phyloP scores from a whole-genome alignment of 2,797 vertebrate genomes.

The Nothura maculosa region DNA sequence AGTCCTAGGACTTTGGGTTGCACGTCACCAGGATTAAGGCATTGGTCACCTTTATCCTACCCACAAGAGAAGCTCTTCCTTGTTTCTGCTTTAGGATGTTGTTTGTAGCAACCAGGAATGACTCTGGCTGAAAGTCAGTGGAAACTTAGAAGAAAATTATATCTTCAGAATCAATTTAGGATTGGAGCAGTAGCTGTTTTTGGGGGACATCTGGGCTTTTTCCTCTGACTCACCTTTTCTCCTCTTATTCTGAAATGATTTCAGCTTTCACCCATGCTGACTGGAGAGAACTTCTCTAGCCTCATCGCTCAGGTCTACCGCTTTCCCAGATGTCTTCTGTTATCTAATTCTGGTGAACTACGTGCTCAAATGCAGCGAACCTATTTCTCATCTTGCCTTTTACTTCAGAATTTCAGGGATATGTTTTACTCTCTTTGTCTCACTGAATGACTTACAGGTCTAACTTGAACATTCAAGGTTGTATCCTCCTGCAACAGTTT shows the following conservation, averaged over 20 bases:
- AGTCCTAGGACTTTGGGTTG: neutral
- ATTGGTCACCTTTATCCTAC: neutral
- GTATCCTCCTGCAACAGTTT: neutral
- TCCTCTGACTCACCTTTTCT: neutral
- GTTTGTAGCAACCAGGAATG: neutral
- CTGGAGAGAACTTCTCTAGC: neutral
- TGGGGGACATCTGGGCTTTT: neutral
- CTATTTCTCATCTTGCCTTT: neutral
- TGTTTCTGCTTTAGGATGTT: neutral
- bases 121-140: neutral
- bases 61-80: neutral
- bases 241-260: neutral
- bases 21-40: neutral
- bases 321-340: neutral
- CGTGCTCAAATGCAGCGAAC: neutral
- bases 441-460: accelerated
- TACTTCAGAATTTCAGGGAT: neutral
- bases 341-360: neutral
- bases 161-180: neutral
- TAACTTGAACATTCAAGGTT: neutral
- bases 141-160: neutral
- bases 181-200: neutral
- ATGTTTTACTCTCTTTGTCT: neutral
- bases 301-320: neutral
- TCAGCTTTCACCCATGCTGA: neutral